Evolutionary conservation across 2,113 vertebrate genomes (phyloP).

Genomic region (Atractosteus spatula): DNA sequence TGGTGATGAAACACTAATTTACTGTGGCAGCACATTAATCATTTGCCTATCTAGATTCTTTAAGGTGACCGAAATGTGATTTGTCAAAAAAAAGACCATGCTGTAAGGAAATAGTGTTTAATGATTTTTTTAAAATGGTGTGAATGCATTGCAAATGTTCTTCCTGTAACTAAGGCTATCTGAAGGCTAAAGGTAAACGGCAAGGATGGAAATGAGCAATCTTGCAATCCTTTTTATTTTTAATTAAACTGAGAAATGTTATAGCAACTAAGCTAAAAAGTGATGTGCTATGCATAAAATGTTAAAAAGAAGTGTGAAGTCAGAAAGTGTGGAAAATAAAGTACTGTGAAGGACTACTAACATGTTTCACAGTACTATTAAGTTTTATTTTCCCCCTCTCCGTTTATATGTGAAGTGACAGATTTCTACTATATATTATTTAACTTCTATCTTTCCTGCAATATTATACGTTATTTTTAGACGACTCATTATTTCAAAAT

Average conservation of each 20-base stretch:
- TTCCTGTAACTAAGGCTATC: too few relatives aligned
- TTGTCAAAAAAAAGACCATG: constrained; percentile 11
- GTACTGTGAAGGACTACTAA: background rate
- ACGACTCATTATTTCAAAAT: constrained; percentile 8
- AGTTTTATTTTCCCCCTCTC: constrained; percentile 1
- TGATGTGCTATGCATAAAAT: too few relatives aligned
- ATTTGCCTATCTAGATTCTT: constrained; percentile 55
- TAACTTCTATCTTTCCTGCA: background rate
- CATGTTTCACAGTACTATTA: background rate
- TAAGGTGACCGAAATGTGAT: constrained; percentile 44
- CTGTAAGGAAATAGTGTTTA: constrained; percentile 2
- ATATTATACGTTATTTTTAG: constrained; percentile 3
- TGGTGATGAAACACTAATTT: constrained; percentile 54
- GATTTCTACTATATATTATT: background rate
- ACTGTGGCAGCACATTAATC: constrained; percentile 68
- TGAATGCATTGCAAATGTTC: constrained; percentile 10
- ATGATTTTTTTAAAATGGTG: constrained; percentile 24
- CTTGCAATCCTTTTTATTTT: too few relatives aligned
- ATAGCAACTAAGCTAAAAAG: too few relatives aligned
- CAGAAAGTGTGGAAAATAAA: background rate
- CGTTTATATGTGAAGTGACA: background rate
- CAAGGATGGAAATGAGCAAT: too few relatives aligned
- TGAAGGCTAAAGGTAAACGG: background rate
- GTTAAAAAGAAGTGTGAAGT: too few relatives aligned
- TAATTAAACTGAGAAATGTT: too few relatives aligned